Percentiles rank a stretch among this genome's conserved stretches.
phyloP scores from a whole-genome alignment of 2,113 vertebrate genomes.

The Spheniscus mendiculus region DNA sequence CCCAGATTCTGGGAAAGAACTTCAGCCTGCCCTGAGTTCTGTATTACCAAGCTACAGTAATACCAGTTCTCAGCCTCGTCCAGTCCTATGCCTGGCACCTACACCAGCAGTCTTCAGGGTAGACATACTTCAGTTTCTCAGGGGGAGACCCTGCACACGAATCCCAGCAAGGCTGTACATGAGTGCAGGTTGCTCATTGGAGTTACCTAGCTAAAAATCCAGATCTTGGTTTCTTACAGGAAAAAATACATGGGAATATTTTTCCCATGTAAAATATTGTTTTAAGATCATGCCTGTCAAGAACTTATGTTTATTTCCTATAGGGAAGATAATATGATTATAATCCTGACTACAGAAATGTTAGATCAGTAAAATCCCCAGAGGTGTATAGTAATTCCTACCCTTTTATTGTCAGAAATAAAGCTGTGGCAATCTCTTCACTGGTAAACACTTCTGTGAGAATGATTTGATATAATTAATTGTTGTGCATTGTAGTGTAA shows the following conservation, averaged over 20 bases:
- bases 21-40: neutral
- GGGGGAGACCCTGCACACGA: neutral
- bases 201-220: neutral
- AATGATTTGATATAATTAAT: slow-evolving; percentile 29
- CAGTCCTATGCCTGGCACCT: neutral
- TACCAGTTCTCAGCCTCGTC: neutral
- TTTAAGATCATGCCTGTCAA: neutral
- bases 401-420: neutral
- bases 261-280: neutral
- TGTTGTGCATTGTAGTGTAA: neutral
- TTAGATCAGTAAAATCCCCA: neutral
- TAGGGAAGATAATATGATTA: neutral
- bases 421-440: neutral
- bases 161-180: neutral
- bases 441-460: neutral
- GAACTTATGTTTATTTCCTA: neutral
- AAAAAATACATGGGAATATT: neutral
- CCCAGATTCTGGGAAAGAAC: neutral
- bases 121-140: neutral
- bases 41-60: neutral
- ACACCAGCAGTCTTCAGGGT: neutral
- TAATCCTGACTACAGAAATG: neutral
- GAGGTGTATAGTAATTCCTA: neutral
- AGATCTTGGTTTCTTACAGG: neutral
- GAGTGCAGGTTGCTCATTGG: neutral